Percentiles rank a stretch among this genome's conserved stretches.
Conservation (phyloP, 2,113 vertebrate species). For the Myanophis thanlyinensis region DNA sequence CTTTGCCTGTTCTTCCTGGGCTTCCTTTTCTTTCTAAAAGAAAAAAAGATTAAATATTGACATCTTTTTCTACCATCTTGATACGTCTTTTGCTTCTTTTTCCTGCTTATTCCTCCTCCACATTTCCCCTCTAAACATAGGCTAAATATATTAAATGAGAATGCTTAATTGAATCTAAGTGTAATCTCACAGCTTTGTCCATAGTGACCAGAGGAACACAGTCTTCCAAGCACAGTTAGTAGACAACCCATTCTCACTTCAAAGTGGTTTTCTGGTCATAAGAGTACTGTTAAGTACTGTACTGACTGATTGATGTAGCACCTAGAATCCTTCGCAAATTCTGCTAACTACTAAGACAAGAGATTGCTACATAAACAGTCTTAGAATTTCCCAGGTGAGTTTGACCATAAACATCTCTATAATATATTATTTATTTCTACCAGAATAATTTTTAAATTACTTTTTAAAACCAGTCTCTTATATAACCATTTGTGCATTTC, state of each 20-base stretch:
- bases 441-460: neutral
- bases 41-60: constrained; percentile 15
- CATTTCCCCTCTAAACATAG: neutral
- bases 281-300: neutral
- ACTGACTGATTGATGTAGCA: neutral
- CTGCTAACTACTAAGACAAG: neutral
- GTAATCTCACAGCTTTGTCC: neutral
- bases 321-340: neutral
- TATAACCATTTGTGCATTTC: neutral
- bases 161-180: neutral
- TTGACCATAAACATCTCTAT: neutral
- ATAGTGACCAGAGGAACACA: neutral
- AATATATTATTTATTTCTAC: neutral
- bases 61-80: neutral
- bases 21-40: constrained; percentile 7
- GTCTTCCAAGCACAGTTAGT: neutral
- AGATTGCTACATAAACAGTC: neutral
- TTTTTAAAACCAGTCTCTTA: neutral
- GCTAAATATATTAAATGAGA: neutral
- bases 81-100: neutral
- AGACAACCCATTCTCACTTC: neutral
- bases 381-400: neutral
- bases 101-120: neutral
- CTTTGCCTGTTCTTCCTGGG: neutral
- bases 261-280: neutral